Evolutionary conservation across 2,797 vertebrate species (phyloP).

Genomic region (Carduelis carduelis): DNA sequence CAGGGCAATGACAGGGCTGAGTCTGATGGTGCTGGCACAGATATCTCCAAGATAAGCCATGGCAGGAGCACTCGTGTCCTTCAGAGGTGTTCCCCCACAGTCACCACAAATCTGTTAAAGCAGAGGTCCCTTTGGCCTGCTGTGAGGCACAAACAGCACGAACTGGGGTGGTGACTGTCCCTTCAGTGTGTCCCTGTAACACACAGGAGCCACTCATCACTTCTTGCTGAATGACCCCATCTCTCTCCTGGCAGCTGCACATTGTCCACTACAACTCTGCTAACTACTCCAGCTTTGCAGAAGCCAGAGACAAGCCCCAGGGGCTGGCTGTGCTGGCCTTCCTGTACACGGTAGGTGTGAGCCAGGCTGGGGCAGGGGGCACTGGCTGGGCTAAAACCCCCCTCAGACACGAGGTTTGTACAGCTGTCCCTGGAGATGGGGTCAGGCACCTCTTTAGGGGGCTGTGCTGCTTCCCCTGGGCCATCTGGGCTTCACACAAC

Average conservation of each 20-base stretch:
- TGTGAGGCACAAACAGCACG: not conserved
- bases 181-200: not conserved
- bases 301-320: slow-evolving; percentile 80
- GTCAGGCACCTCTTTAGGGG: not conserved
- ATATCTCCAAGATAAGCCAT: not conserved
- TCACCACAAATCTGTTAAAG: not conserved
- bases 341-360: slow-evolving; percentile 80
- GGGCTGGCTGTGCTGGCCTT: slow-evolving; percentile 90
- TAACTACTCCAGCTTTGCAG: slow-evolving; percentile 81
- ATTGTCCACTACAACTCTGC: slow-evolving; percentile 91
- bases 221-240: accelerated
- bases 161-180: no score
- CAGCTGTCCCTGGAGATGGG: not conserved
- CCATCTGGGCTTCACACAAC: not conserved
- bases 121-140: not conserved
- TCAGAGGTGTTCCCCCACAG: not conserved
- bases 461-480: not conserved
- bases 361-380: not conserved
- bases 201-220: not conserved
- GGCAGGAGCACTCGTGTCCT: not conserved
- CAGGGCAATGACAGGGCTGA: not conserved
- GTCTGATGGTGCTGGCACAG: not conserved
- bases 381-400: accelerated
- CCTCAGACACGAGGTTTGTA: not conserved
- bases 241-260: slow-evolving; percentile 82